Base-by-base conservation (phyloP, 1,140 invertebrate genomes). In the Drosophila quadrilineata region DNA sequence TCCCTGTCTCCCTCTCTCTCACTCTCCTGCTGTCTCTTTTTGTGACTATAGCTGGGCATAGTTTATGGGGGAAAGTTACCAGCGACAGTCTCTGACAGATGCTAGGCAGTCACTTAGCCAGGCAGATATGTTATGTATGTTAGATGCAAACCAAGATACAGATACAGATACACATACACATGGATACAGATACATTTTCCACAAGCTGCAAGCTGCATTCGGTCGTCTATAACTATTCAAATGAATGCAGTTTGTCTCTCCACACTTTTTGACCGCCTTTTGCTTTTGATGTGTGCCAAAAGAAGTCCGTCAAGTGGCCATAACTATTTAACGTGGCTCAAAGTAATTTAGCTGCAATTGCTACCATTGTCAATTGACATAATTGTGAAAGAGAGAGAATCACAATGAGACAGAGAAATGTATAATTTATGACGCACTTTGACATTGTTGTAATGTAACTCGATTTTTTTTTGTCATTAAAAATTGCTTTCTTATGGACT, bases 41-140 rank as follows among this genome's bases (percentile, higher is more conserved):
- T 48, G n/a, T 48, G 24, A 62, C 45, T 59, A 54, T 57, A 10
- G 33, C 21, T 40, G 9, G 24, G 58, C 26, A 21, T 67, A 14
- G 70, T 85, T 84, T 84, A 84, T 84, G 79, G 80, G 79, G 79
- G 79, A 84, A 84, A 84, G 79, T 85, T 84, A 70, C 79, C 50
- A 65, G 62, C 79, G 66, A 64, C 72, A 64, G 59, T n/a, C 69
- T 62, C 70, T 84, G 80, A 77, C 77, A 77, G 74, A 79, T 79
- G 74, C 68, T 84, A 76, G 68, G 65, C 77, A 69, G 71, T 63
- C 67, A 79, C 58, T 52, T 73, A 77, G 38, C 53, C 38, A 59
- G 53, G 56, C 48, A 66, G 56, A 62, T 70, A 33, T 19, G 36
- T 38, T 19, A 26, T 53, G 64, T n/a, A n/a, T n/a, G n/a, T n/a